These are phyloP conservation scores for Antigone vipio DNA, from an alignment of 2,113 vertebrate genomes.

Conservation along the genomic window DNA sequence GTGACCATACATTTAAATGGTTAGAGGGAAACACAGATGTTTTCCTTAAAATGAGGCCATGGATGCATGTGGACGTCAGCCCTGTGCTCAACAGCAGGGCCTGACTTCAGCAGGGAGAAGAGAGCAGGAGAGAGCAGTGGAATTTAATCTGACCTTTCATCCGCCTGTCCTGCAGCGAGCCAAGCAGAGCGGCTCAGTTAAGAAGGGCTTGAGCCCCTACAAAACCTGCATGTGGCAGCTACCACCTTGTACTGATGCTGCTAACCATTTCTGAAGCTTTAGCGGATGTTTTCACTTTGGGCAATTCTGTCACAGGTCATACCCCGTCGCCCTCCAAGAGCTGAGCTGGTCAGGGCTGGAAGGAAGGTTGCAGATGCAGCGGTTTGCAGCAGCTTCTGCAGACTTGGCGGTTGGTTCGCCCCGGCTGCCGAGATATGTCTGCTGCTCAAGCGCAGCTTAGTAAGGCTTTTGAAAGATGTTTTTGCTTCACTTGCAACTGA, in stretches of 20 bases:
- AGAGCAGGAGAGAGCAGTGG: neutral
- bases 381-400: neutral
- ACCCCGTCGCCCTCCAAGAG: rapidly evolving
- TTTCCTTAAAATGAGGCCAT: neutral
- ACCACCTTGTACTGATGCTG: neutral
- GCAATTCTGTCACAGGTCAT: neutral
- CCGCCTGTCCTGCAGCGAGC: neutral
- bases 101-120: neutral
- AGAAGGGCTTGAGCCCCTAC: neutral
- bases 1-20: neutral
- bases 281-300: neutral
- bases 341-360: neutral
- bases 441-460: rapidly evolving
- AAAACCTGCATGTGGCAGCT: neutral
- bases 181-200: neutral
- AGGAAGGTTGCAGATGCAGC: neutral
- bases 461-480: neutral
- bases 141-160: neutral
- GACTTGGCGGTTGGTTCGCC: neutral
- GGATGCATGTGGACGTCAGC: neutral
- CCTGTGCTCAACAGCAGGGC: rapidly evolving
- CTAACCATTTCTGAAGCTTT: neutral
- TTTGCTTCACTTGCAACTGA: neutral
- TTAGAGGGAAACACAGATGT: neutral
- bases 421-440: neutral